These are phyloP conservation scores for Belgica antarctica DNA, from an alignment of 2,888 invertebrate genomes.

Conservation along the genomic window DNA sequence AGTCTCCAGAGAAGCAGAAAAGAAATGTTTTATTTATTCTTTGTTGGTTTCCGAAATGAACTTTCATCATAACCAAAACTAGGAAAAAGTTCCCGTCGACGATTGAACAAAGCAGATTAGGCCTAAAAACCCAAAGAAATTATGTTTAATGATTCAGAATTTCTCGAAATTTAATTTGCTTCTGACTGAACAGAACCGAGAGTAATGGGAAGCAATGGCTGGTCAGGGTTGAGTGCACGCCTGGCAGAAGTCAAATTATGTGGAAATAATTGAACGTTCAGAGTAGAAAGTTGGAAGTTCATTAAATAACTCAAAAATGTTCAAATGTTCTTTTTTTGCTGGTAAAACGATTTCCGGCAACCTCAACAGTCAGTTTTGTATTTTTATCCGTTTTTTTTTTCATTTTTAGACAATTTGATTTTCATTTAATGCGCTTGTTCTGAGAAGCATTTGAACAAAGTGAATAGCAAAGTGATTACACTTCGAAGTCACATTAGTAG, in stretches of 20 bases:
- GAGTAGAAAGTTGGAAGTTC: background rate
- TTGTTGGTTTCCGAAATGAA: background rate
- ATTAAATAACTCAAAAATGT: constrained; percentile 15
- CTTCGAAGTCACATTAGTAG: too few relatives aligned
- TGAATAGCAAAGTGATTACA: too few relatives aligned
- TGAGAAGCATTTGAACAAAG: too few relatives aligned
- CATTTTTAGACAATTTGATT: constrained; percentile 22
- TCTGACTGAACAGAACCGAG: background rate
- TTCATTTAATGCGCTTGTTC: constrained; percentile 13
- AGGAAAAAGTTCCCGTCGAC: background rate
- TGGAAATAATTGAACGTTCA: constrained; percentile 31
- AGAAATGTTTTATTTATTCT: constrained; percentile 13
- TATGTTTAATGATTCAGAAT: background rate
- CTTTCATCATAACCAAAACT: background rate
- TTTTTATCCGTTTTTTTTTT: constrained; percentile 18
- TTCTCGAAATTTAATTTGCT: background rate
- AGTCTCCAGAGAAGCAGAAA: constrained; percentile 10
- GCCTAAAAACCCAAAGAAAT: background rate
- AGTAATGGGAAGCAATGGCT: background rate
- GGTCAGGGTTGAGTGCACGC: background rate
- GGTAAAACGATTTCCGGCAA: background rate
- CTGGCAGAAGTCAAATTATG: constrained; percentile 23
- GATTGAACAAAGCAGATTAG: background rate
- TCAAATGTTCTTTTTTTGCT: background rate
- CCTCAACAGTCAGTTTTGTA: background rate